Conservation (phyloP, 2,797 vertebrate species). For the Falco peregrinus region DNA sequence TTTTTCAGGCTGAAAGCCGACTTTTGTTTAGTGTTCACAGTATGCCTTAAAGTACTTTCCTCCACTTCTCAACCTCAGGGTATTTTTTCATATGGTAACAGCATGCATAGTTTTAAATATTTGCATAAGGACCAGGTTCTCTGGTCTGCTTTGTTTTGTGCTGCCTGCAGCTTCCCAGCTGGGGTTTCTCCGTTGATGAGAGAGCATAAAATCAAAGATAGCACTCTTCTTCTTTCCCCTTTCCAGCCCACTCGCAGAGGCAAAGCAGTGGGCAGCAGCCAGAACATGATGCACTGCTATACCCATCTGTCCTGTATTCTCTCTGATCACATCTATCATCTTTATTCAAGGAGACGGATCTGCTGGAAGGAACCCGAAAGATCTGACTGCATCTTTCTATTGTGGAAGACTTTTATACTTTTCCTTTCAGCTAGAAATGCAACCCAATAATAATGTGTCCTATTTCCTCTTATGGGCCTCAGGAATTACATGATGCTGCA, state of each 20-base stretch:
- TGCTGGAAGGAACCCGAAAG: neutral
- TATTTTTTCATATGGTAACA: neutral
- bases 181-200: neutral
- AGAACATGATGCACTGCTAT: neutral
- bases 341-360: neutral
- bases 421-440: neutral
- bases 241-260: neutral
- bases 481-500: neutral
- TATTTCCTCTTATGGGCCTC: neutral
- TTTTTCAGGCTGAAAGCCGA: neutral
- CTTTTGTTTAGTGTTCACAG: neutral
- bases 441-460: neutral
- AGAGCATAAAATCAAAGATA: conserved; percentile 20
- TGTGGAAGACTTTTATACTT: neutral
- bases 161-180: conserved; percentile 5
- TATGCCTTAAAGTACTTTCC: neutral
- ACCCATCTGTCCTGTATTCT: neutral
- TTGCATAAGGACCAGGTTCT: neutral
- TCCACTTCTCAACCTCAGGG: neutral
- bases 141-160: neutral
- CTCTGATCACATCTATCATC: neutral
- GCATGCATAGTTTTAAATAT: neutral
- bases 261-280: neutral
- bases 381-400: neutral
- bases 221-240: neutral